These are phyloP conservation scores for Carollia perspicillata DNA, from an alignment of 2,113 vertebrate genomes.

Conservation along the genomic window DNA sequence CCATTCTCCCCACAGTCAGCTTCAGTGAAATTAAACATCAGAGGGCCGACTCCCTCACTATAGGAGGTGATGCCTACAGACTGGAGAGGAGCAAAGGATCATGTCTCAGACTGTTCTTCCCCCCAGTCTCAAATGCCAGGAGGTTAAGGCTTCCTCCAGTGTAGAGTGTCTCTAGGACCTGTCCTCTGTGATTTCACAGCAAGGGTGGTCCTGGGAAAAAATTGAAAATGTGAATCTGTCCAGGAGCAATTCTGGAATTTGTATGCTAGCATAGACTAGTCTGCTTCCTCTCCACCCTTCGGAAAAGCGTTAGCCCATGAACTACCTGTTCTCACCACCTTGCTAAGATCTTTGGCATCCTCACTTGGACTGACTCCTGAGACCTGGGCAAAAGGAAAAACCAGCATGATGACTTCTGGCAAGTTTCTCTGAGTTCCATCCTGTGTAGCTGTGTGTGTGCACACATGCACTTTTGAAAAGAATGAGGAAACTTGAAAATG, in stretches of 20 bases:
- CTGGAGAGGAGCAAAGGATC: not conserved
- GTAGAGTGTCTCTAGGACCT: not conserved
- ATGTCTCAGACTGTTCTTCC: not conserved
- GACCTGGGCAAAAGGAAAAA: not conserved
- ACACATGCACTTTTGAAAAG: not conserved
- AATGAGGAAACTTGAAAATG: not conserved
- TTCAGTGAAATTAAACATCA: not conserved
- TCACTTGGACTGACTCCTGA: not conserved
- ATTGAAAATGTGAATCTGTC: not conserved
- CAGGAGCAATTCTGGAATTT: not conserved
- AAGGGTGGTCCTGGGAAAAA: not conserved
- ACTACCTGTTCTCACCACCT: not conserved
- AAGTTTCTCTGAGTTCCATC: not conserved
- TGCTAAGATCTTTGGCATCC: not conserved
- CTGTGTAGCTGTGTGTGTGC: not conserved
- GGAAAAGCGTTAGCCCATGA: not conserved
- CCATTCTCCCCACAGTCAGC: not conserved
- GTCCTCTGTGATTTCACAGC: not conserved
- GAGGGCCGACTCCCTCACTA: not conserved
- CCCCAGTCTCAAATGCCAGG: not conserved
- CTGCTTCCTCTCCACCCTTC: not conserved
- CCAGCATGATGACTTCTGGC: not conserved
- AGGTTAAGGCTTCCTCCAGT: not conserved
- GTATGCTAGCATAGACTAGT: not conserved
- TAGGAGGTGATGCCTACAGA: not conserved